Evolutionary conservation across 1,140 invertebrate species (phyloP), one percentile per base, ranked within the genome.

Genomic region (Wasmannia auropunctata): DNA sequence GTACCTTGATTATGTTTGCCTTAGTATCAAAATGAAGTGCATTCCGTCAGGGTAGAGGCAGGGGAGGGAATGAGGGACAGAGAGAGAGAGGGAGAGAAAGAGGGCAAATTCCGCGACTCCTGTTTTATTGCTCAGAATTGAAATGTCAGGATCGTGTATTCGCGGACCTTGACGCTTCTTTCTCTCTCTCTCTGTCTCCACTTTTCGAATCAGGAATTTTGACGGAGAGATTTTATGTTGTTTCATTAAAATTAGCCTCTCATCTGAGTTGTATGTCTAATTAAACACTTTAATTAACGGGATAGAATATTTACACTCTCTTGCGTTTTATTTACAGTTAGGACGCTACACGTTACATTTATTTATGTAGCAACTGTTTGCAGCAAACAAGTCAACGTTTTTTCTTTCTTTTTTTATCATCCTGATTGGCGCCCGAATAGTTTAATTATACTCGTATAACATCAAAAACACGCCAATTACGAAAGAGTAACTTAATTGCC

Each of bases 1-100:
- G 80, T 77, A 74, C 40, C 75, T 86, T 90, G 86, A 90, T 90
- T 90, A 90, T 74, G 83, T 90, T 90, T 90, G 77, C 88, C 85
- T 80, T 67, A 37, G 49, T 84, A 87, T 75, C 72, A 79, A 90
- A 90, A 90, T 90, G 89, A 90, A 86, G 84, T 88, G 77, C 54
- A 43, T 31, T 40, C 60, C 72, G 54, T 83, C 43, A 51, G 65
- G n/a, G n/a, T 5, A 11, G 7, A 8, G 49, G n/a, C 31, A 19
- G 40, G 19, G 10, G 19, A 16, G 46, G n/a, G 79, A 62, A 63
- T 22, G 40, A 25, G 19, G n/a, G n/a, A 51, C n/a, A 16, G 72
- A 51, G 43, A 10, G 14, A 46, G 22, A 31, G 22, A 16, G 11
- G 37, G 31, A 37, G 49, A 37, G 4, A 54, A 8, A 60, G 37